These are phyloP conservation scores for Oenanthe melanoleuca DNA, from an alignment of 2,113 vertebrate genomes.

Conservation along the genomic window DNA sequence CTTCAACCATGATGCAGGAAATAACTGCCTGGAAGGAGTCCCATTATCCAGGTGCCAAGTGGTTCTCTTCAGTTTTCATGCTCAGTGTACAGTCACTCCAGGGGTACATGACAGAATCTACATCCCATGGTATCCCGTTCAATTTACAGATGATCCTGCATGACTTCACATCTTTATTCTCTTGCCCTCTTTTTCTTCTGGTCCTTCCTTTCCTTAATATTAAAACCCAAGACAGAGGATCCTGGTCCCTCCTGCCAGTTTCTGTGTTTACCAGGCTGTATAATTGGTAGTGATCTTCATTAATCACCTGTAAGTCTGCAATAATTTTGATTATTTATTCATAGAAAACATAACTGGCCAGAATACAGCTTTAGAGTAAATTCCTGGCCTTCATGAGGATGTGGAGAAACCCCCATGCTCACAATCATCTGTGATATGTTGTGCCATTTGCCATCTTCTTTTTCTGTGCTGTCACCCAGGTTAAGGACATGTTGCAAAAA, in stretches of 20 bases:
- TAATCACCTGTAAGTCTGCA: not conserved
- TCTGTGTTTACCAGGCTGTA: not conserved
- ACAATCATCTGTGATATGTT: fast-evolving
- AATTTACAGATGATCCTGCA: not conserved
- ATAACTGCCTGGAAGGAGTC: not conserved
- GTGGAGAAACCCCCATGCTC: not conserved
- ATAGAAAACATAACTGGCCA: not conserved
- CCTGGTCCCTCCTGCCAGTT: not conserved
- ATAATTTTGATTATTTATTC: not conserved
- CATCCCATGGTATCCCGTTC: not conserved
- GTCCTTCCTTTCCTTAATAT: not conserved
- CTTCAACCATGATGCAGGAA: not conserved
- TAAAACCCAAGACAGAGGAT: not conserved
- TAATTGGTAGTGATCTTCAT: not conserved
- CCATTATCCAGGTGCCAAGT: not conserved
- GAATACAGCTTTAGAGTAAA: not conserved
- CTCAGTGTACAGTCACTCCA: not conserved
- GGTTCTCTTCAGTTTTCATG: not conserved
- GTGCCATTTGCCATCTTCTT: not conserved
- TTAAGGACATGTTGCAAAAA: not conserved
- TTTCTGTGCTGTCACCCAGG: not conserved
- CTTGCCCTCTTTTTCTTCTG: not conserved
- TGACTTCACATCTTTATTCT: not conserved
- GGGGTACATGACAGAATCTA: not conserved
- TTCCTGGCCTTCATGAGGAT: not conserved